Evolutionary conservation across 1,140 invertebrate genomes (phyloP).

Genomic region (Apis florea): DNA sequence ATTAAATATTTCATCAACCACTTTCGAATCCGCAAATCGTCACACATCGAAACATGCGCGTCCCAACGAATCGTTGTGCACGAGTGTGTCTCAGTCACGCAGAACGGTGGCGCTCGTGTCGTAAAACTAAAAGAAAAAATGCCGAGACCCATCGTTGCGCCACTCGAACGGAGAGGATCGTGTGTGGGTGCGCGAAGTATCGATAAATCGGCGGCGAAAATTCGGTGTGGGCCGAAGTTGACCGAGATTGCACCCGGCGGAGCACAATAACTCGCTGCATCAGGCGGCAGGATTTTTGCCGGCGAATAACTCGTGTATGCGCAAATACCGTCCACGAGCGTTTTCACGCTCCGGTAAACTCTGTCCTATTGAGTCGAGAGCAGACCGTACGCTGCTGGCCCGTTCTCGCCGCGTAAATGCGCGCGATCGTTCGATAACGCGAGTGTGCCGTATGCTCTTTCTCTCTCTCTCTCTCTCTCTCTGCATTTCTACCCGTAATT

Average conservation of each 20-base stretch:
- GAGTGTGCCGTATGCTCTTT: background rate
- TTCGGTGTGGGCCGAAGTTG: conserved; percentile 49
- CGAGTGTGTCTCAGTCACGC: background rate
- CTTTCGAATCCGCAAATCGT: too few species aligned
- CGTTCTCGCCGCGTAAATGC: conserved; percentile 25
- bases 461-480: background rate
- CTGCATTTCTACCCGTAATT: conserved; percentile 20
- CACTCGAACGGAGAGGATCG: conserved; percentile 1
- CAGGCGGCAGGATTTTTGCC: conserved; percentile 56
- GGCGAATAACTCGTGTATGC: conserved; percentile 40
- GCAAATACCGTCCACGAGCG: conserved; percentile 37
- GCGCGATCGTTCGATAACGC: conserved; percentile 33
- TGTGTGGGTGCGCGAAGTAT: conserved; percentile 47
- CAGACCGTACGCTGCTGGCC: conserved; percentile 12
- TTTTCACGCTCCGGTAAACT: conserved; percentile 54
- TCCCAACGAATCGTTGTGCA: too few species aligned
- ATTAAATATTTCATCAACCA: too few species aligned
- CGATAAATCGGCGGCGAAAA: conserved; percentile 57
- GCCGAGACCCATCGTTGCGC: background rate
- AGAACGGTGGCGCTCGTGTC: background rate
- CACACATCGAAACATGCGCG: background rate
- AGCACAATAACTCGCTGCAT: conserved; percentile 63
- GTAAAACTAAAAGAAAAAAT: conserved; percentile 33
- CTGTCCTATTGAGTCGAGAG: conserved; percentile 59
- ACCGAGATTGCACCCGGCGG: conserved; percentile 59